Conservation (phyloP, 2,888 invertebrate genomes). For the Diaprepes abbreviatus region DNA sequence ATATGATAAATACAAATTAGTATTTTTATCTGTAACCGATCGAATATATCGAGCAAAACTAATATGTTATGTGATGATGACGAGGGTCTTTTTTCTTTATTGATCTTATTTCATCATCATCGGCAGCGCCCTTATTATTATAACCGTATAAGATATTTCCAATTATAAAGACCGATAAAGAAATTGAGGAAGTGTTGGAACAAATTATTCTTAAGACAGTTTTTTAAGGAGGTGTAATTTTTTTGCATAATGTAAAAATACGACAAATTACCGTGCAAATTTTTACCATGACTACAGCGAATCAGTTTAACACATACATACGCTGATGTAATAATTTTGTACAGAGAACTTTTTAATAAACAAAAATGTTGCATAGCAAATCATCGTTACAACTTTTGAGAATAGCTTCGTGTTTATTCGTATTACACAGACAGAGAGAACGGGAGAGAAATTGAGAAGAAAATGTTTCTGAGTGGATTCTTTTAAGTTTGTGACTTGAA, state of each 20-base stretch:
- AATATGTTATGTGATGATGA: constrained; percentile 40
- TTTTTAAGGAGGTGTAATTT: not conserved
- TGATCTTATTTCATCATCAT: constrained; percentile 23
- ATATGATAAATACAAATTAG: constrained; percentile 49
- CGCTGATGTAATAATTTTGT: no score
- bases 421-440: no score
- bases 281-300: no score
- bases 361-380: no score
- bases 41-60: constrained; percentile 41
- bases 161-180: constrained; percentile 21
- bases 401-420: no score
- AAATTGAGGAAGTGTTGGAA: constrained; percentile 23
- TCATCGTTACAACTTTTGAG: no score
- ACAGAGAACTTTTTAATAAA: no score
- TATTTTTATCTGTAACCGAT: constrained; percentile 47
- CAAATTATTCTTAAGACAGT: not conserved
- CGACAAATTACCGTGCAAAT: no score
- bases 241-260: not conserved
- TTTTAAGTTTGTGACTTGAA: no score
- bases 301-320: no score
- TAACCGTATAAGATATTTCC: constrained; percentile 36
- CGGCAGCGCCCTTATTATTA: constrained; percentile 25
- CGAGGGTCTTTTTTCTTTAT: constrained; percentile 34
- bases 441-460: no score
- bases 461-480: no score